Conservation (phyloP, 2,113 vertebrate genomes). For the Clupea harengus region DNA sequence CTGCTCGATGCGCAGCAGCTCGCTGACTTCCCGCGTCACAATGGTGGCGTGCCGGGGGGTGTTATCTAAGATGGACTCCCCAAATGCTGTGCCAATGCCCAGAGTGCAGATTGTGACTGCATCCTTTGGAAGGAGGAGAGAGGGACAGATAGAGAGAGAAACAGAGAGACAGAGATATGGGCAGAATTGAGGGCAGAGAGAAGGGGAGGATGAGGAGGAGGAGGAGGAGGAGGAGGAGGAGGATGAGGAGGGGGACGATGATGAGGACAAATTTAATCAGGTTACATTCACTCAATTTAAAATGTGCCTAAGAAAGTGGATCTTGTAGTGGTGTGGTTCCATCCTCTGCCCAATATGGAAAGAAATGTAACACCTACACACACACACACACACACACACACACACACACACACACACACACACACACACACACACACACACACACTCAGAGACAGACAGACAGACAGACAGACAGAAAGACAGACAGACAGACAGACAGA, state of each 20-base stretch:
- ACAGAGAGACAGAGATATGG: neutral
- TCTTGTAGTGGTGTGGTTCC: neutral
- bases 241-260: neutral
- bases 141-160: slow-evolving; percentile 47
- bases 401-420: neutral
- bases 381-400: neutral
- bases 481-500: neutral
- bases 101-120: slow-evolving; percentile 93
- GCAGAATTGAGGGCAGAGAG: neutral
- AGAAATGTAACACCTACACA: too few species aligned
- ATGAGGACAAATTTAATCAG: slow-evolving; percentile 3
- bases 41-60: slow-evolving; percentile 96
- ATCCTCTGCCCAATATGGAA: neutral
- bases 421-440: slow-evolving; percentile 13
- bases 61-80: slow-evolving; percentile 97
- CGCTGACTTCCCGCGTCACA: slow-evolving; percentile 87
- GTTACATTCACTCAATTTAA: slow-evolving; percentile 4
- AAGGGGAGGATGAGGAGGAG: neutral
- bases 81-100: slow-evolving; percentile 94
- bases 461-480: neutral
- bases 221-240: neutral
- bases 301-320: neutral
- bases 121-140: slow-evolving; percentile 75
- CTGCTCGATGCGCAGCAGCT: slow-evolving; percentile 93
- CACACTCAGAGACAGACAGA: neutral